A percentile compares a stretch with the other conserved stretches of the same genome.
phyloP scores from a whole-genome alignment of 1,140 invertebrate genomes.

The Ylistrum balloti region DNA sequence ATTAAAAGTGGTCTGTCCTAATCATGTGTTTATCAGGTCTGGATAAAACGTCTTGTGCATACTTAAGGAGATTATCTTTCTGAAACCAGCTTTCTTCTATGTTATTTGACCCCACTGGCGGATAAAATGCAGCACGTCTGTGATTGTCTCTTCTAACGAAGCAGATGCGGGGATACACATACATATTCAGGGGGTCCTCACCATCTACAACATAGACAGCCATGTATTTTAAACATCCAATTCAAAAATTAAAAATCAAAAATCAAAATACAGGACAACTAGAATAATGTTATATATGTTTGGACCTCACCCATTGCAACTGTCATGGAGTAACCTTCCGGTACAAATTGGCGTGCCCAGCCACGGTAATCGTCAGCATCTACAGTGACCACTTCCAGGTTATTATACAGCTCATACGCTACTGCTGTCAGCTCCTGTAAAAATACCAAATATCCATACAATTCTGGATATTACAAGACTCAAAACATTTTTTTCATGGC shows the following conservation, averaged over 20 bases:
- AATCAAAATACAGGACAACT: too few relatives aligned
- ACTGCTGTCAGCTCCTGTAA: slow-evolving; percentile 66
- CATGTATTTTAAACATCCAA: neutral
- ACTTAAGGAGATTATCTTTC: slow-evolving; percentile 47
- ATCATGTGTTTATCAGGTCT: slow-evolving; percentile 44
- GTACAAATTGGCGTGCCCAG: slow-evolving; percentile 74
- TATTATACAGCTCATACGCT: slow-evolving; percentile 69
- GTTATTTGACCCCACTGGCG: slow-evolving; percentile 44
- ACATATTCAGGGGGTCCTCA: slow-evolving; percentile 49
- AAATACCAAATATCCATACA: neutral
- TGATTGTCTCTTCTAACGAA: slow-evolving; percentile 53
- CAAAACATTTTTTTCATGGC: too few relatives aligned
- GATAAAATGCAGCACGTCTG: slow-evolving; percentile 57
- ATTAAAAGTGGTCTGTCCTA: slow-evolving; percentile 56
- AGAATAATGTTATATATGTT: too few relatives aligned
- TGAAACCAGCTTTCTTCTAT: slow-evolving; percentile 46
- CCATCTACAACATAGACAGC: slow-evolving; percentile 43
- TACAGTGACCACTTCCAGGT: slow-evolving; percentile 69
- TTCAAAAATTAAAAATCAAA: too few relatives aligned
- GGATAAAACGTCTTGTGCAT: slow-evolving; percentile 41
- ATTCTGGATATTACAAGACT: too few relatives aligned
- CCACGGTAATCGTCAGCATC: slow-evolving; percentile 68
- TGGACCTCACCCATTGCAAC: slow-evolving; percentile 47
- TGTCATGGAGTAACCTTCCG: slow-evolving; percentile 56
- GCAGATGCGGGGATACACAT: slow-evolving; percentile 55